Evolutionary conservation across 2,888 invertebrate genomes (phyloP).

Genomic region (Ceriagrion tenellum): DNA sequence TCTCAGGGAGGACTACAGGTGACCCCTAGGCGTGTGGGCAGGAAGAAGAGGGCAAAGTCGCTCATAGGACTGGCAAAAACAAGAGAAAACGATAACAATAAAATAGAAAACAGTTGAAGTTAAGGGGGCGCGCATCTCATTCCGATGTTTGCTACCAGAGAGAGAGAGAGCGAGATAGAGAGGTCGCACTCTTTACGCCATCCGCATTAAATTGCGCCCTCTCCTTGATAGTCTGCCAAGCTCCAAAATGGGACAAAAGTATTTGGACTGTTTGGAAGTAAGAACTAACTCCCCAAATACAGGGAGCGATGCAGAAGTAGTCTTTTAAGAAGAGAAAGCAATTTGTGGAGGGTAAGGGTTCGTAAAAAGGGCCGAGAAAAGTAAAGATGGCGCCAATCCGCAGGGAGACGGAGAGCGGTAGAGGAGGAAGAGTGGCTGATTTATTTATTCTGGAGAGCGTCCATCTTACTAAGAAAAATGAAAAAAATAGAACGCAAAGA

Average conservation of each 20-base stretch:
- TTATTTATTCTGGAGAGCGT: slow-evolving; percentile 31
- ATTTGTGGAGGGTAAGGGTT: not conserved
- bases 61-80: not conserved
- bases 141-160: not conserved
- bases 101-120: not conserved
- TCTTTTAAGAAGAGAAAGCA: not conserved
- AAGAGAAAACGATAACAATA: not conserved
- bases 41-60: not conserved
- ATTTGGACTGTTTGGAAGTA: not conserved
- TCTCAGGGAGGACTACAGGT: not conserved
- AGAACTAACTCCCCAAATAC: not conserved
- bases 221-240: not conserved
- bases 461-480: slow-evolving; percentile 25
- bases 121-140: not conserved
- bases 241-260: not conserved
- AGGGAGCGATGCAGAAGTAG: not conserved
- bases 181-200: not conserved
- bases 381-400: not conserved
- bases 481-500: not conserved
- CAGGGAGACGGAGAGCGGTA: not conserved
- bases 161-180: not conserved
- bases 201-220: not conserved
- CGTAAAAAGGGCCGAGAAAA: not conserved
- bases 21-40: not conserved
- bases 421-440: not conserved